Evolutionary conservation across 2,113 vertebrate species (phyloP).

Genomic region (Osmerus mordax): DNA sequence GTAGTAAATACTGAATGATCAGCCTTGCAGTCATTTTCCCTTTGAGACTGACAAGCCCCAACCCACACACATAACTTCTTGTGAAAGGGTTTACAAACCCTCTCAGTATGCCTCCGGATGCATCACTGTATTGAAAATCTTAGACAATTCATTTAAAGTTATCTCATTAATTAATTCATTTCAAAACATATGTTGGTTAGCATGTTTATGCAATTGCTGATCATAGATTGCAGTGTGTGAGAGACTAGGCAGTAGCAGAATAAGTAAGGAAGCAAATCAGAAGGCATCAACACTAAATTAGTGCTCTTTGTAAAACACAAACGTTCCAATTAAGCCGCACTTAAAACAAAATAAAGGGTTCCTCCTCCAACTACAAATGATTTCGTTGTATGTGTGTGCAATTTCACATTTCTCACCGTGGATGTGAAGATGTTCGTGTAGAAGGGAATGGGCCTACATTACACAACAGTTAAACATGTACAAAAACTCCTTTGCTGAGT

Average conservation of each 20-base stretch:
- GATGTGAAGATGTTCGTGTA: not conserved
- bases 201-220: slow-evolving; percentile 11
- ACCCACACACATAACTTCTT: not conserved
- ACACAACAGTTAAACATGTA: not conserved
- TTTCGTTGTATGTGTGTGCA: no score
- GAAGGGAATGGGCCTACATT: not conserved
- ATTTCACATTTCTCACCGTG: not conserved
- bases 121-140: slow-evolving; percentile 12
- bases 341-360: not conserved
- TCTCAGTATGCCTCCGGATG: not conserved
- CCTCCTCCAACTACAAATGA: no score
- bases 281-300: not conserved
- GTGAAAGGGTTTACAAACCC: not conserved
- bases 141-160: slow-evolving; percentile 27
- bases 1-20: no score
- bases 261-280: not conserved
- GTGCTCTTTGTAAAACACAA: not conserved
- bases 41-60: not conserved
- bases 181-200: slow-evolving; percentile 19
- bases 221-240: not conserved
- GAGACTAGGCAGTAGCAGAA: not conserved
- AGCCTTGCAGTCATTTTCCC: no score
- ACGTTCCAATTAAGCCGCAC: not conserved
- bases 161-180: slow-evolving; percentile 26
- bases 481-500: not conserved